These are phyloP conservation scores for Drepana arcuata DNA, from an alignment of 1,140 invertebrate genomes.

Conservation along the genomic window DNA sequence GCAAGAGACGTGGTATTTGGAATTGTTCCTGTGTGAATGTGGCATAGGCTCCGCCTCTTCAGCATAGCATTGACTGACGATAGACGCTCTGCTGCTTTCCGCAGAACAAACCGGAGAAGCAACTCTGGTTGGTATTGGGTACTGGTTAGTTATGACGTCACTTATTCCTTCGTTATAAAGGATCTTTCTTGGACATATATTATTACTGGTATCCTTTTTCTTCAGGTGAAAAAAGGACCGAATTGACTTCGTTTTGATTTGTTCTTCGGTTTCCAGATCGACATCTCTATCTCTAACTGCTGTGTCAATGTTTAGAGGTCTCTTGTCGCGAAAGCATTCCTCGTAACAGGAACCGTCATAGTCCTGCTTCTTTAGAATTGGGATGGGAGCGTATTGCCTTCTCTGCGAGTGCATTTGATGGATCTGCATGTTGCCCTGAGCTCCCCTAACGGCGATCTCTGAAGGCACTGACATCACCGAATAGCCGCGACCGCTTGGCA, in stretches of 20 bases:
- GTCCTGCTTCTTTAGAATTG: constrained; percentile 18
- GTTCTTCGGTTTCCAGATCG: not conserved
- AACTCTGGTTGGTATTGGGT: not conserved
- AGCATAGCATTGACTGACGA: not conserved
- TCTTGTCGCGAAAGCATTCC: too few species aligned
- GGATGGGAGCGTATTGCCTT: constrained; percentile 1
- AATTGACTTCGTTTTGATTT: not conserved
- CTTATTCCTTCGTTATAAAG: constrained; percentile 25
- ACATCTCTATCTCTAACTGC: constrained; percentile 19
- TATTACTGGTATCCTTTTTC: not conserved
- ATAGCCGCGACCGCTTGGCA: too few species aligned
- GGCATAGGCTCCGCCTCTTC: constrained; percentile 6
- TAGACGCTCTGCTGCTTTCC: not conserved
- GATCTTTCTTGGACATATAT: constrained; percentile 4
- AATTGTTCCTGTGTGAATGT: constrained; percentile 10
- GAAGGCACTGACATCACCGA: too few species aligned
- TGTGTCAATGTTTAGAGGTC: too few species aligned
- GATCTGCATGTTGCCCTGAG: not conserved
- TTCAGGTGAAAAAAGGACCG: constrained; percentile 2
- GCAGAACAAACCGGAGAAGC: not conserved
- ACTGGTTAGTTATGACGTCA: constrained; percentile 10
- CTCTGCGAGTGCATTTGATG: not conserved
- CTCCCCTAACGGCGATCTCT: constrained; percentile 9
- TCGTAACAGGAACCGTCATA: not conserved
- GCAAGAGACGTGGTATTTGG: constrained; percentile 16